Conservation (phyloP, 2,888 invertebrate genomes). For the Leucophenga maculata region DNA sequence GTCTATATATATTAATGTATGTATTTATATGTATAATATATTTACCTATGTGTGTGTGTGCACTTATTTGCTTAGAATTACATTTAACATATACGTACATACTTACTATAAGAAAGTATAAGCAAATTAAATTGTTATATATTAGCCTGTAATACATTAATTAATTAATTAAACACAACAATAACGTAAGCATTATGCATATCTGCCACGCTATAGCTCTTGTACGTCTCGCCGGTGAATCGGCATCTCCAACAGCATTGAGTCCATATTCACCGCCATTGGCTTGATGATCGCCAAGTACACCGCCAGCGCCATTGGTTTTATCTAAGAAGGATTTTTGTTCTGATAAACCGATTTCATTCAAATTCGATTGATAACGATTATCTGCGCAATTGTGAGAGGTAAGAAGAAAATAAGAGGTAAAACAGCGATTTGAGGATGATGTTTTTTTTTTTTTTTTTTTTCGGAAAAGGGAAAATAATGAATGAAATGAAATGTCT, state of each 20-base stretch:
- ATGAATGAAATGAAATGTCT: background rate
- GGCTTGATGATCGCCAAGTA: constrained; percentile 38
- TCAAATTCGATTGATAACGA: constrained; percentile 82
- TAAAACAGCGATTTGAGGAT: constrained; percentile 34
- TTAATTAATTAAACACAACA: constrained; percentile 1
- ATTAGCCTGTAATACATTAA: background rate
- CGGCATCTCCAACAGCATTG: constrained; percentile 54
- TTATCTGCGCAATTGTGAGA: constrained; percentile 74
- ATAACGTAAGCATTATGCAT: constrained; percentile 6
- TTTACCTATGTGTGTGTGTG: background rate
- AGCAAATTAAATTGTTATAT: background rate
- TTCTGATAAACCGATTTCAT: constrained; percentile 85
- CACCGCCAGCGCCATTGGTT: constrained; percentile 54
- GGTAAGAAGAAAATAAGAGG: constrained; percentile 25
- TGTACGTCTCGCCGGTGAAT: constrained; percentile 41
- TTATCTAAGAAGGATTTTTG: constrained; percentile 76
- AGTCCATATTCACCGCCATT: constrained; percentile 47
- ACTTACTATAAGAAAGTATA: background rate
- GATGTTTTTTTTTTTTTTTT: constrained; percentile 17
- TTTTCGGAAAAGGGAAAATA: constrained; percentile 21
- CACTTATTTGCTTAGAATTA: background rate
- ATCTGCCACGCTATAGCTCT: constrained; percentile 35
- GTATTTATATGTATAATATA: too few species aligned
- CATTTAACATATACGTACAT: background rate
- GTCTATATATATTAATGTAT: background rate